Evolutionary conservation across 2,113 vertebrate genomes (phyloP).

Genomic region (Planiliza haematocheilus): DNA sequence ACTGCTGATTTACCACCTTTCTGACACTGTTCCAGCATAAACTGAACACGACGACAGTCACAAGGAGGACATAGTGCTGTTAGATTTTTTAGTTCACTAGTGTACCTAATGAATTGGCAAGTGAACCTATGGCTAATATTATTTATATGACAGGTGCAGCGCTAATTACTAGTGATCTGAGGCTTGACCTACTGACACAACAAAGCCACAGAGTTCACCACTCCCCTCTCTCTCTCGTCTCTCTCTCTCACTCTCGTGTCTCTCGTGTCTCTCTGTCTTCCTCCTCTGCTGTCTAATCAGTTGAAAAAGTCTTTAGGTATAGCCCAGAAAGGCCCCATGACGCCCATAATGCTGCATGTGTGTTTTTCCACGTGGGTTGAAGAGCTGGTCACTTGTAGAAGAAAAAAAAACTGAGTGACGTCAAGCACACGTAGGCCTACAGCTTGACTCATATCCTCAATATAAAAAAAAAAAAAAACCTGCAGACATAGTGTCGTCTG

Average conservation of each 20-base stretch:
- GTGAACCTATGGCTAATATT: too few relatives aligned
- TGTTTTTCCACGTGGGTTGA: conserved; percentile 73
- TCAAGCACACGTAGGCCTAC: conserved; percentile 49
- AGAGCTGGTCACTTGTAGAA: conserved; percentile 67
- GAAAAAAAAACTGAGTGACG: conserved; percentile 55
- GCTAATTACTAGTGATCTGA: conserved; percentile 14
- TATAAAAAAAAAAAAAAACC: conserved; percentile 24
- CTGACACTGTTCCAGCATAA: too few relatives aligned
- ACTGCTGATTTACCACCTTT: too few relatives aligned
- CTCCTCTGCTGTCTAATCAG: conserved; percentile 32
- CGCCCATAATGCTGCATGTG: conserved; percentile 46
- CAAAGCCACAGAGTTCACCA: conserved; percentile 40
- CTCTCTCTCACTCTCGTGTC: conserved; percentile 8
- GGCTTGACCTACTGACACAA: conserved; percentile 61
- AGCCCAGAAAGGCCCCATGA: conserved; percentile 56
- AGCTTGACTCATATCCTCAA: conserved; percentile 70
- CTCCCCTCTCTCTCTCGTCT: background rate
- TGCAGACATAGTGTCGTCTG: background rate
- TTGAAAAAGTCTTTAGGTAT: conserved; percentile 39
- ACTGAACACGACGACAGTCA: too few relatives aligned
- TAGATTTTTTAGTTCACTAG: too few relatives aligned
- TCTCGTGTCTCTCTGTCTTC: conserved; percentile 6
- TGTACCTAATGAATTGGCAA: too few relatives aligned
- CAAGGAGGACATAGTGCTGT: too few relatives aligned
- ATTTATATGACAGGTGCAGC: conserved; percentile 32